Evolutionary conservation across 2,888 invertebrate species (phyloP).

Genomic region (Adelognathus sp.): DNA sequence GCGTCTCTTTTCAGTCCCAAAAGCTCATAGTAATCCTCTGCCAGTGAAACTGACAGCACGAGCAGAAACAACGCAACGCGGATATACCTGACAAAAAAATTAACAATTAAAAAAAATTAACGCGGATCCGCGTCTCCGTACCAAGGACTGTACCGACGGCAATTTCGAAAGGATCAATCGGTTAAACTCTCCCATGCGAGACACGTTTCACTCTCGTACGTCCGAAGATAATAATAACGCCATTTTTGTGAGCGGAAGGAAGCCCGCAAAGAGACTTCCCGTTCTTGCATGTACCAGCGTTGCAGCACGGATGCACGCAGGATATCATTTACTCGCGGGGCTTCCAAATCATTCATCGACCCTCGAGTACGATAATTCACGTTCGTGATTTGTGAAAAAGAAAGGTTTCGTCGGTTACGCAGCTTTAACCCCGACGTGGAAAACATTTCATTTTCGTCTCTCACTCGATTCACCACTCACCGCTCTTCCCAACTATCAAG

Average conservation of each 20-base stretch:
- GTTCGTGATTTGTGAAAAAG: constrained; percentile 37
- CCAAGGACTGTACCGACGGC: too few species aligned
- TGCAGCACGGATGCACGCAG: too few species aligned
- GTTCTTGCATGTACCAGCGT: constrained; percentile 18
- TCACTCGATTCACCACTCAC: constrained; percentile 8
- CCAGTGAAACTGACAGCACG: constrained; percentile 61
- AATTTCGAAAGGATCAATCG: constrained; percentile 12
- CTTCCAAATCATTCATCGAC: constrained; percentile 42
- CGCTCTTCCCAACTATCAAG: constrained; percentile 6
- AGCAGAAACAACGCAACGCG: constrained; percentile 48
- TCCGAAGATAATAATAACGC: constrained; percentile 23
- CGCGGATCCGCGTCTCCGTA: too few species aligned
- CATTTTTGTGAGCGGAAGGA: constrained; percentile 49
- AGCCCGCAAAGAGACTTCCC: constrained; percentile 47
- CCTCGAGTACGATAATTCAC: constrained; percentile 40
- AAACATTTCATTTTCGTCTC: constrained; percentile 16
- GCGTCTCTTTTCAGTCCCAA: constrained; percentile 87
- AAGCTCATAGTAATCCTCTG: constrained; percentile 86
- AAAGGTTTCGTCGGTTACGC: constrained; percentile 28
- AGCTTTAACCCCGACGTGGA: constrained; percentile 35
- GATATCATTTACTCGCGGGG: too few species aligned
- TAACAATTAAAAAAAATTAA: too few species aligned
- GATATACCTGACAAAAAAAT: constrained; percentile 29
- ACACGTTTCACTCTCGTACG: constrained; percentile 2
- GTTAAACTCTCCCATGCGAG: neutral